Evolutionary conservation across 2,888 invertebrate genomes (phyloP), one percentile per base, ranked within the genome.

Genomic region (Ashinkailepas kermadecensis): DNA sequence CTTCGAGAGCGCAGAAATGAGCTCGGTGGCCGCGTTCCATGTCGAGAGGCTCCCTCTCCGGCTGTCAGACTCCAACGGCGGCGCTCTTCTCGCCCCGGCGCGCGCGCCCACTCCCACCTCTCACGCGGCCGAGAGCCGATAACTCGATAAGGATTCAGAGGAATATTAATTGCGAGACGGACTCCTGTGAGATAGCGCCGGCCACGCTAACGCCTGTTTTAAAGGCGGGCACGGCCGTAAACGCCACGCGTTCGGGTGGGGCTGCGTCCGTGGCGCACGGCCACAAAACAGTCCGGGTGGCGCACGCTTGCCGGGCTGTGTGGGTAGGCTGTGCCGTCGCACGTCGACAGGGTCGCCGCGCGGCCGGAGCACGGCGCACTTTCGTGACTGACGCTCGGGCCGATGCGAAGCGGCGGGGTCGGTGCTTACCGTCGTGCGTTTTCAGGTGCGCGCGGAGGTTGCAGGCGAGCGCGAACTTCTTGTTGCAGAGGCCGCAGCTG

Each of bases 361-460:
- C 25, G 67, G 59, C 15, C 59, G 65, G 67, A 59, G 58, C 9
- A 13, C 58, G 7, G 59, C 59, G 12, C 58, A 58, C 10, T 59
- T 7, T 59, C 15, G 59, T 7, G 12, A 7, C 59, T 59, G 59
- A 2, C 11, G 59, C 56, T 80, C 64, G 79, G 81, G 57, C 15
- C 59, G 15, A 59, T 7, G 59, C 12, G 59, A 59, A 4, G 39
- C 39, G 39, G 39, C 39, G 39, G 39, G 39, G 39, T 39, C 39
- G 39, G 39, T 84, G 84, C 82, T 86, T 86, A 91, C 92, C 91
- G 89, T 92, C 92, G 86, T 93, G 93, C 6, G 92, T 93, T 87
- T 93, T 93, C 89, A 92, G 89, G 86, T 93, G 93, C 0, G 92
- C 92, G 85, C 92, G 89, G 84, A 93, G 88, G 86, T 93, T 93